Evolutionary conservation across 2,888 invertebrate genomes (phyloP).

Genomic region (Isotomurus palustris): DNA sequence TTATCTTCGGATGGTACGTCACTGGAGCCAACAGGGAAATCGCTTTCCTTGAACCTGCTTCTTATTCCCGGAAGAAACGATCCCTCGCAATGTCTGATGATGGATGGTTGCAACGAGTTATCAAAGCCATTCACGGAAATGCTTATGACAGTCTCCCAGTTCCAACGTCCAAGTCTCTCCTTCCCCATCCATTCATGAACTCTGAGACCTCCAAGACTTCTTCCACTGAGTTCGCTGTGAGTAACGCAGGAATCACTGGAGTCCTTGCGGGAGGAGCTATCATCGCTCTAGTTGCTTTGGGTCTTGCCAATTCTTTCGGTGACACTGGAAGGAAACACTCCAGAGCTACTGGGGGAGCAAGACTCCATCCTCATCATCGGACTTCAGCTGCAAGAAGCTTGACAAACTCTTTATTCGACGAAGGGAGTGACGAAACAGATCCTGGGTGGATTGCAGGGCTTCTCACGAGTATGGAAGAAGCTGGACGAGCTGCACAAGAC

Average conservation of each 20-base stretch:
- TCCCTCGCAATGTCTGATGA: conserved; percentile 35
- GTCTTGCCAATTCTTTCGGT: conserved; percentile 45
- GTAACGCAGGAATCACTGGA: conserved; percentile 37
- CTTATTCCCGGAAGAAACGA: conserved; percentile 24
- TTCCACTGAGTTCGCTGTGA: conserved; percentile 39
- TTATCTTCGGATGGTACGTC: conserved; percentile 63
- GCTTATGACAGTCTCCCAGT: conserved; percentile 40
- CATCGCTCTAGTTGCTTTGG: conserved; percentile 42
- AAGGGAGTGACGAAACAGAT: too few species aligned
- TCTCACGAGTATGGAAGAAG: too few species aligned
- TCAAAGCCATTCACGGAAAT: conserved; percentile 42
- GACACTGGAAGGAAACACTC: too few species aligned
- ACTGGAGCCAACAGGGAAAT: conserved; percentile 40
- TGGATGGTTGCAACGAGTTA: conserved; percentile 42
- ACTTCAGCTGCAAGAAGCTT: too few species aligned
- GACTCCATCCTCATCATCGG: too few species aligned
- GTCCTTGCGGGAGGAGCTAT: conserved; percentile 41
- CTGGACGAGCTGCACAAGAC: conserved; percentile 59
- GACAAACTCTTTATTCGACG: too few species aligned
- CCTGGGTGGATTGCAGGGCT: too few species aligned
- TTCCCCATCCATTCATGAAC: conserved; percentile 37
- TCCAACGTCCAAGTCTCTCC: conserved; percentile 32
- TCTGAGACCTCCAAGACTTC: conserved; percentile 40
- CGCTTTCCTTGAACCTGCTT: conserved; percentile 40
- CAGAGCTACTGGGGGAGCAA: too few species aligned